Percentiles rank a stretch among this genome's conserved stretches.
These are phyloP conservation scores for Thoracochromis brauschi DNA, from an alignment of 2,113 vertebrate species.

Conservation along the genomic window DNA sequence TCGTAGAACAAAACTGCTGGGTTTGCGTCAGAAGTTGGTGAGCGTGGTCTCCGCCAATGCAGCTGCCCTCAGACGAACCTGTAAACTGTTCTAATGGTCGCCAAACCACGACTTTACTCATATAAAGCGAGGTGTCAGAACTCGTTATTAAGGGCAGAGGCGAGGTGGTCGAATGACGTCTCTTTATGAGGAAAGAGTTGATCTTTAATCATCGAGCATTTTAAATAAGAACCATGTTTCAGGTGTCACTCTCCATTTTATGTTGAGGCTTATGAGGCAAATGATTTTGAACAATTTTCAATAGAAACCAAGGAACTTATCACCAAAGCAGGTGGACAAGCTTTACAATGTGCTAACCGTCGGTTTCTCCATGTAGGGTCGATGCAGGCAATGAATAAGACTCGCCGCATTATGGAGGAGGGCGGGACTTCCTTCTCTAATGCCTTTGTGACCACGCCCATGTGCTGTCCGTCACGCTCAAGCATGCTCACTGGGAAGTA, in stretches of 20 bases:
- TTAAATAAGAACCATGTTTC: neutral
- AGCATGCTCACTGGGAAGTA: slow-evolving; percentile 95
- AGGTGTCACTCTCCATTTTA: neutral
- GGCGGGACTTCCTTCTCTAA: slow-evolving; percentile 94
- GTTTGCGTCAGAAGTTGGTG: neutral
- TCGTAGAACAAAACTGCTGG: neutral
- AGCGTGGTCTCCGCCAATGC: neutral
- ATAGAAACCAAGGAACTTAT: neutral
- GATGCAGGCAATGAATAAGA: slow-evolving; percentile 98
- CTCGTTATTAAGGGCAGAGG: fast-evolving
- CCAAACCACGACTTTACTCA: neutral
- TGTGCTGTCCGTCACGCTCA: slow-evolving; percentile 95
- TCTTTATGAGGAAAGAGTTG: neutral
- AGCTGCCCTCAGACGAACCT: neutral
- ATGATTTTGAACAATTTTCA: neutral
- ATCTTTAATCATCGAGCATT: fast-evolving
- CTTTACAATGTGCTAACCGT: neutral
- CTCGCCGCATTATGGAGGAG: slow-evolving; percentile 87
- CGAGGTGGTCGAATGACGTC: neutral
- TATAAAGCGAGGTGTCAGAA: neutral
- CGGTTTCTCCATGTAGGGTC: slow-evolving; percentile 73
- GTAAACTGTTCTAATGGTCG: neutral
- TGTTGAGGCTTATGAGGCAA: neutral
- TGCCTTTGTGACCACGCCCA: slow-evolving; percentile 94
- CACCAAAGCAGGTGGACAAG: neutral